These are phyloP conservation scores for Eucidaris tribuloides DNA, from an alignment of 35 echinoderm and acorn worm genomes.

Conservation along the genomic window DNA sequence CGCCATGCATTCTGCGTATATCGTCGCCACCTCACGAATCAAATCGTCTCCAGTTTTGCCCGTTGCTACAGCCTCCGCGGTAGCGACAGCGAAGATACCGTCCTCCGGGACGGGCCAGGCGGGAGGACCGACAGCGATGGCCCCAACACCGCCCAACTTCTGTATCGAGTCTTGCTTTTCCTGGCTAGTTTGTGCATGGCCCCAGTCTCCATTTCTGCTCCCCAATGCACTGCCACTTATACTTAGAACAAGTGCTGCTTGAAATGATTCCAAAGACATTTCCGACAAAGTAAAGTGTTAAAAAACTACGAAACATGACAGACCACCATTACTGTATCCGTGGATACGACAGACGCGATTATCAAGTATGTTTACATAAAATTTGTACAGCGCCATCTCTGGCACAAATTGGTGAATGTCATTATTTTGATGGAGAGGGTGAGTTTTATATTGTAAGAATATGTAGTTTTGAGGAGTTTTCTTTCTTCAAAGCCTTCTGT, in stretches of 20 bases:
- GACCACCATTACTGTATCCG: not conserved
- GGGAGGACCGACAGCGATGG: constrained; percentile 15
- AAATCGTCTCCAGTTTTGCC: constrained; percentile 48
- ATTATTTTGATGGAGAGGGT: too few species aligned
- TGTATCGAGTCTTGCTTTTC: constrained; percentile 2
- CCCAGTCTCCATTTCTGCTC: constrained; percentile 16
- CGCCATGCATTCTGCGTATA: constrained; percentile 79
- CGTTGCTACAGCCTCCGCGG: constrained; percentile 69
- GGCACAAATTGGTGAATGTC: too few species aligned
- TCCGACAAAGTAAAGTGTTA: not conserved
- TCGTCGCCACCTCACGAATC: constrained; percentile 65
- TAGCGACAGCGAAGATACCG: constrained; percentile 54
- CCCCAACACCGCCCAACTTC: not conserved
- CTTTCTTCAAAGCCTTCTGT: too few species aligned
- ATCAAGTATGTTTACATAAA: not conserved
- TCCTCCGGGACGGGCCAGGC: constrained; percentile 61
- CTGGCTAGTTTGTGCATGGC: not conserved
- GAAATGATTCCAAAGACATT: constrained; percentile 87
- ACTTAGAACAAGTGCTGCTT: constrained; percentile 69
- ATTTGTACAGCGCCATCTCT: not conserved
- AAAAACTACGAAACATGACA: not conserved
- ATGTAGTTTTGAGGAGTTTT: too few species aligned
- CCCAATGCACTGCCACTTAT: constrained; percentile 48
- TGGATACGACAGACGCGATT: constrained; percentile 17
- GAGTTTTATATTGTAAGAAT: too few species aligned